Conservation (phyloP, 2,797 vertebrate genomes). For the Alca torda region DNA sequence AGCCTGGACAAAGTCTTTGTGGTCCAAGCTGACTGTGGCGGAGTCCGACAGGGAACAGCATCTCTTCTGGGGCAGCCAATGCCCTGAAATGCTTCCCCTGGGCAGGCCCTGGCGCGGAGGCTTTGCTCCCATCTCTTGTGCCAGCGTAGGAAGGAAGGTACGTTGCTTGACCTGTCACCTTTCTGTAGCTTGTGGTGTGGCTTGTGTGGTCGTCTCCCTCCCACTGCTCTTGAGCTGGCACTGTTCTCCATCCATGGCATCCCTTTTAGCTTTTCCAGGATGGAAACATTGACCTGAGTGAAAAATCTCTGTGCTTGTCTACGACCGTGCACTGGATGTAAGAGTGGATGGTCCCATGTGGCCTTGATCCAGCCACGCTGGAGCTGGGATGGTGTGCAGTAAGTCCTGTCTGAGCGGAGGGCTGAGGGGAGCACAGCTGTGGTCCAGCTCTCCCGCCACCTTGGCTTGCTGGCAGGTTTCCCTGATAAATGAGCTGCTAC, state of each 20-base stretch:
- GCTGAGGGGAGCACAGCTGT: neutral
- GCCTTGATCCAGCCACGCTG: neutral
- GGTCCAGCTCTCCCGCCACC: neutral
- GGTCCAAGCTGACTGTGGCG: neutral
- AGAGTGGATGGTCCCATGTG: neutral
- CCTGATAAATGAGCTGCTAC: neutral
- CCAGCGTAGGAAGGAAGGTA: neutral
- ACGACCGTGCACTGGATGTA: accelerated
- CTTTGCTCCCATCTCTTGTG: neutral
- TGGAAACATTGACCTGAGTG: neutral
- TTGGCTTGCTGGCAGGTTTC: neutral
- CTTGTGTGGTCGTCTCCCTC: neutral
- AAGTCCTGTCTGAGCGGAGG: accelerated
- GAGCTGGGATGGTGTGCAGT: neutral
- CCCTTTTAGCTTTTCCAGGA: neutral
- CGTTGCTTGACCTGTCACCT: accelerated
- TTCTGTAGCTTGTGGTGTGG: neutral
- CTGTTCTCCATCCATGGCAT: neutral
- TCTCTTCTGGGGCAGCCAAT: neutral
- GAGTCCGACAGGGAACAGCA: neutral
- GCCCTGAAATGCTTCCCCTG: neutral
- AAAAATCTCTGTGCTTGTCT: neutral
- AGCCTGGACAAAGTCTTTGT: neutral
- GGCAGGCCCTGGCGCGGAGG: neutral
- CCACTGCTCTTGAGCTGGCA: neutral